phyloP scores from a whole-genome alignment of 2,113 vertebrate genomes.

The Glareola pratincola region DNA sequence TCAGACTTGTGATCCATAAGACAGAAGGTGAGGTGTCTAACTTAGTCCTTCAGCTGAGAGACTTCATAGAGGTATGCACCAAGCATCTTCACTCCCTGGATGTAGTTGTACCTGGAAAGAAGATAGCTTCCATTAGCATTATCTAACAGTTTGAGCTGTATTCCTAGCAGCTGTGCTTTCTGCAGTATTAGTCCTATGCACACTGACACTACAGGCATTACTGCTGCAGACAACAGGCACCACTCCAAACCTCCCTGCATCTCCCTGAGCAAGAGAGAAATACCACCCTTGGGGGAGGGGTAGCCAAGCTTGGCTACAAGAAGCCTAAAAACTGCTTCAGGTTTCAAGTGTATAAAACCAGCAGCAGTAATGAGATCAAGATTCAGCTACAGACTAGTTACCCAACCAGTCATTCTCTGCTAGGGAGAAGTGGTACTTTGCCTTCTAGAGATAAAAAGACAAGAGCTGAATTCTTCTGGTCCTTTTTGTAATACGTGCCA shows the following conservation, averaged over 20 bases:
- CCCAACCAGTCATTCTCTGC: not conserved
- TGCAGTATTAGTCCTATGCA: not conserved
- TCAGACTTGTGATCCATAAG: not conserved
- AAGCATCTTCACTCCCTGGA: slow-evolving; percentile 92
- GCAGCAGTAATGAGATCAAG: not conserved
- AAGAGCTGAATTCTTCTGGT: not conserved
- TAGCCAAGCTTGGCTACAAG: not conserved
- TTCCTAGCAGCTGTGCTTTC: not conserved
- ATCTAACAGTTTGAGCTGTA: not conserved
- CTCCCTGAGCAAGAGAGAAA: not conserved
- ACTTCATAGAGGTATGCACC: slow-evolving; percentile 93
- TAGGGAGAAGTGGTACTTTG: not conserved
- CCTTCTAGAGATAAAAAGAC: not conserved
- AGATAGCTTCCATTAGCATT: not conserved
- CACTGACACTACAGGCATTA: not conserved
- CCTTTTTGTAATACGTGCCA: not conserved
- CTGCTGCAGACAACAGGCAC: not conserved
- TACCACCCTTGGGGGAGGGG: rapidly evolving
- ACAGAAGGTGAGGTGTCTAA: not conserved
- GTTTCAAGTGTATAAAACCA: not conserved
- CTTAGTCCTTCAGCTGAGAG: slow-evolving; percentile 79
- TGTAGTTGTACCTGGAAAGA: slow-evolving; percentile 86
- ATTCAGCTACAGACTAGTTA: not conserved
- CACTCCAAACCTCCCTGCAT: not conserved
- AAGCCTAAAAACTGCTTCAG: not conserved